Evolutionary conservation across 2,113 vertebrate genomes (phyloP), one percentile per base, ranked within the genome.

Genomic region (Forbesichthys papilliferus): DNA sequence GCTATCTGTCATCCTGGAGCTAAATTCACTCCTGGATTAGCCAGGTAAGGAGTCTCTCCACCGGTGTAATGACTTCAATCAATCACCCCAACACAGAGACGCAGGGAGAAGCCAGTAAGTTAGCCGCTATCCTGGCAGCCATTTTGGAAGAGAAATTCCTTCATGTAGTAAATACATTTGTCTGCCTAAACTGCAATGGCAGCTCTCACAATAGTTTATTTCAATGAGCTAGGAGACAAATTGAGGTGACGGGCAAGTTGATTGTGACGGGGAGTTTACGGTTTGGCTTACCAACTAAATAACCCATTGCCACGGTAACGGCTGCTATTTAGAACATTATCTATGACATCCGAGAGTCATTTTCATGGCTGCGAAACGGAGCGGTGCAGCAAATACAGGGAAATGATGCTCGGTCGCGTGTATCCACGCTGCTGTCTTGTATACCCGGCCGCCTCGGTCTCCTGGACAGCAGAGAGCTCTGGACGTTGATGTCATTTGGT

Each of bases 21-120:
- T 86, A 79, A 83, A 88, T 84, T 85, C 89, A 88, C 83, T 86
- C 85, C 85, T 84, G 88, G 85, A 87, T 91, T 87, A 89, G 85
- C 85, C 83, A 91, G 84, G 88, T 89, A 89, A 88, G 85, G 81
- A 87, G 84, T 86, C 84, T 87, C 86, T 87, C 83, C 80, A 79
- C 80, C 75, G 36, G 64, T n/a, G 68, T 88, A 91, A 91, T 89
- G 85, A 89, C 85, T 88, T 84, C 86, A 84, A 91, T 91, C 89
- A 91, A 89, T 91, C 88, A 89, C 77, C 49, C 48, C 52, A 42
- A 77, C 76, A 62, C 72, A 46, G 64, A 85, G 36, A 73, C 64
- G 56, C 33, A n/a, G 14, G 61, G 51, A 71, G 61, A 61, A 60
- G 69, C 71, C 58, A 33, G 71, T 48, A 71, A 84, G 82, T 84